Percentiles rank a stretch among this genome's conserved stretches.
These are phyloP conservation scores for Drosophila prosaltans DNA, from an alignment of 1,140 invertebrate species.

Conservation along the genomic window DNA sequence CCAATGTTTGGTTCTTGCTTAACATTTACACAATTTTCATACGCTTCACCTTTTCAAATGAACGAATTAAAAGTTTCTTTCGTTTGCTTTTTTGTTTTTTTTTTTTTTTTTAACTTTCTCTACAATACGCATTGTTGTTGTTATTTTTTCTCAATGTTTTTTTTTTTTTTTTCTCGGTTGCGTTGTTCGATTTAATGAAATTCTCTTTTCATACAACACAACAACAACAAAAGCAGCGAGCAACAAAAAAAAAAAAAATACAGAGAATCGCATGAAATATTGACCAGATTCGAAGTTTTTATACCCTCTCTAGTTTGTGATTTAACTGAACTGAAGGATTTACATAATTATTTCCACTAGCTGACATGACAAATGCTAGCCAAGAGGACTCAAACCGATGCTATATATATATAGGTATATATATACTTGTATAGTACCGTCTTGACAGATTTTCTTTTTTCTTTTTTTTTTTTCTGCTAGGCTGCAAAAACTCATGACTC, in stretches of 20 bases:
- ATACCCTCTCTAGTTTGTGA: background rate
- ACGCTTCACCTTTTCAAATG: conserved; percentile 78
- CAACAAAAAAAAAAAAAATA: background rate
- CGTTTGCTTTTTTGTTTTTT: conserved; percentile 39
- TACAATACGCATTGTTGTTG: conserved; percentile 2
- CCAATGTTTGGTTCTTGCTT: conserved; percentile 41
- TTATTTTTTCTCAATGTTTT: conserved; percentile 3
- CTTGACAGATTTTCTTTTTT: too few species aligned
- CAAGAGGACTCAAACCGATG: too few species aligned
- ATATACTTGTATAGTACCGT: too few species aligned
- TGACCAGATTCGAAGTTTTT: background rate
- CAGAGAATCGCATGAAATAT: background rate
- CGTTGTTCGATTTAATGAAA: conserved; percentile 73
- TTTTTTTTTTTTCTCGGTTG: conserved; percentile 24
- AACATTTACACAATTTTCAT: conserved; percentile 77
- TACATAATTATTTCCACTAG: too few species aligned
- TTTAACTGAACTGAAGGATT: too few species aligned
- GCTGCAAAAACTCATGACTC: conserved; percentile 16
- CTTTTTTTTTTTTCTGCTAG: too few species aligned
- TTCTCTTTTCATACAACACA: conserved; percentile 41
- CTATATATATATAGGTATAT: too few species aligned
- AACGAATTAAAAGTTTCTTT: conserved; percentile 79
- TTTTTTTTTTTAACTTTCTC: conserved; percentile 16
- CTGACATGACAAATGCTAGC: too few species aligned
- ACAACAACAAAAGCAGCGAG: background rate